Evolutionary conservation across 2,113 vertebrate species (phyloP), one percentile per base, ranked within the genome.

Genomic region (Caranx ignobilis): DNA sequence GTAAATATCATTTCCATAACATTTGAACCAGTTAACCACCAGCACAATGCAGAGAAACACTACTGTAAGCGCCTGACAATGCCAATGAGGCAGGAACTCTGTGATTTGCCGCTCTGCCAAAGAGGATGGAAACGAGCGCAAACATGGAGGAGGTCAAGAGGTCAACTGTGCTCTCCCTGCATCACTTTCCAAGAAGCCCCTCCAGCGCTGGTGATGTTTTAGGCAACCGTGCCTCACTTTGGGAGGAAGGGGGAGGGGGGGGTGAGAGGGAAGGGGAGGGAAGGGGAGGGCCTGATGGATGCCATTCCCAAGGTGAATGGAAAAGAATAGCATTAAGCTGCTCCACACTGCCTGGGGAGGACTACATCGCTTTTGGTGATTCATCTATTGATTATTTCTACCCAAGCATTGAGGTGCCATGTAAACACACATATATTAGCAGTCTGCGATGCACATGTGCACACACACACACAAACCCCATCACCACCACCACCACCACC

Each of bases 1-100:
- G 88, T 89, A 92, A 93, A 92, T 91, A 91, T 92, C 89, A 93
- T 92, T 92, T 92, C 90, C 90, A 91, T 92, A 93, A 92, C 91
- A 93, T 92, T 93, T 92, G 89, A 92, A 92, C 92, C 89, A 91
- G 88, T 91, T 93, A 92, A 92, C 88, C 90, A 91, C 7, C 84
- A 91, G 90, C 89, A 84, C 84, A 89, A 79, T 87, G 77, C 90
- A 78, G 86, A 88, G 86, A 90, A 93, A 90, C 82, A 80, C 88
- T 39, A 91, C 89, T 86, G 88, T 76, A 86, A 88, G 84, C 89
- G 81, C 66, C 89, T 91, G 91, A 92, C 89, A 92, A 79, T 16
- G 87, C 88, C 88, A 92, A 92, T 92, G 89, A 93, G 89, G 82
- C 85, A 64, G 87, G 76, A 87, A 79, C 87, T 79, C 74, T 71